These are phyloP conservation scores for Idaea biselata DNA, from an alignment of 2,888 invertebrate genomes.

Conservation along the genomic window DNA sequence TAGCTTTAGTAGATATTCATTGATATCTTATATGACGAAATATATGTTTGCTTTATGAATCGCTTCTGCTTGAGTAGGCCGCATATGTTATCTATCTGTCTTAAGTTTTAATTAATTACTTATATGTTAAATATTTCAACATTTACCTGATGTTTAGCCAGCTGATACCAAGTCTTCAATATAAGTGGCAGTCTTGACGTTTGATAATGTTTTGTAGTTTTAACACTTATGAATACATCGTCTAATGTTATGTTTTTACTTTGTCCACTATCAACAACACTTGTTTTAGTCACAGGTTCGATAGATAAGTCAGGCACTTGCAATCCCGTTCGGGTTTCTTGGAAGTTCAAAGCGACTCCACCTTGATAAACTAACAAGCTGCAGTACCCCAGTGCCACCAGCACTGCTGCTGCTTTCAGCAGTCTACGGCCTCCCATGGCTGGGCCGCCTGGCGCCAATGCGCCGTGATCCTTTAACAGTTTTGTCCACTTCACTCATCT, in stretches of 20 bases:
- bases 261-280: slow-evolving; percentile 58
- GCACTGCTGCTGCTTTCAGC: slow-evolving; percentile 74
- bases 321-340: slow-evolving; percentile 69
- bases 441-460: slow-evolving; percentile 62
- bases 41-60: not conserved
- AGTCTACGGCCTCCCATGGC: slow-evolving; percentile 73
- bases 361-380: slow-evolving; percentile 83
- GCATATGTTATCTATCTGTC: slow-evolving; percentile 19
- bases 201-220: slow-evolving; percentile 95
- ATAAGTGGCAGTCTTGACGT: slow-evolving; percentile 90
- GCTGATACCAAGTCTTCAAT: slow-evolving; percentile 96
- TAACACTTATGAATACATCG: slow-evolving; percentile 97
- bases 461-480: slow-evolving; percentile 57
- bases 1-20: not conserved
- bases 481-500: slow-evolving; percentile 71
- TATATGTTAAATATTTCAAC: slow-evolving; percentile 7
- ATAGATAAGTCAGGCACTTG: slow-evolving; percentile 69
- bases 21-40: not conserved
- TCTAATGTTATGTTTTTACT: slow-evolving; percentile 84
- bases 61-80: not conserved
- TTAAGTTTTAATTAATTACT: not conserved
- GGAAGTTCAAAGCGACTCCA: slow-evolving; percentile 72
- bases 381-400: slow-evolving; percentile 80
- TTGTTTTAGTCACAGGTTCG: slow-evolving; percentile 76
- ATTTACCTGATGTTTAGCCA: slow-evolving; percentile 93